Evolutionary conservation across 2,797 vertebrate species (phyloP).

Genomic region (Rhinichthys osculus): DNA sequence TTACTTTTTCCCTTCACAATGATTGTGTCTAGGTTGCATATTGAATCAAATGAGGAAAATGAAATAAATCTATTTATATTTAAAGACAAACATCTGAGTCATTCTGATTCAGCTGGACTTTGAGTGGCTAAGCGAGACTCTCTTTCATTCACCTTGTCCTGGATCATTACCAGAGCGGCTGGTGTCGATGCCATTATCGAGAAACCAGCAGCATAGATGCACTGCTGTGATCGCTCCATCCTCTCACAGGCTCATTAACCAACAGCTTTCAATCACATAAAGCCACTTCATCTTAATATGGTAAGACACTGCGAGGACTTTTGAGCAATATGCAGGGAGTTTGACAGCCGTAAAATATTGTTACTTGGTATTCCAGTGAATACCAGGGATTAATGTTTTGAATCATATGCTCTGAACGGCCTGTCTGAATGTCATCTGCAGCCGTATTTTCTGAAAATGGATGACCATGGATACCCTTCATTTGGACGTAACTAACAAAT

Average conservation of each 20-base stretch:
- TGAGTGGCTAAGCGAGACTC: constrained; percentile 50
- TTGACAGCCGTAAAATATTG: constrained; percentile 34
- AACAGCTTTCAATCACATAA: constrained; percentile 61
- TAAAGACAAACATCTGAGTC: constrained; percentile 53
- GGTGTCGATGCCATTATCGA: constrained; percentile 61
- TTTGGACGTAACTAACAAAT: not conserved
- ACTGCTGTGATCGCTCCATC: constrained; percentile 60
- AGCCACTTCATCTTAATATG: constrained; percentile 56
- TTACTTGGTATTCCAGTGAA: constrained; percentile 8
- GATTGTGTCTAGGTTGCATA: constrained; percentile 21
- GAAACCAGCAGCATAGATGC: constrained; percentile 54
- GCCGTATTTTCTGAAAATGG: not conserved
- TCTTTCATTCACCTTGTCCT: constrained; percentile 57
- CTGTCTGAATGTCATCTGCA: constrained; percentile 15
- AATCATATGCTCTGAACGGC: constrained; percentile 16
- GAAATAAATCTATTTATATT: constrained; percentile 52
- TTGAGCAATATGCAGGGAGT: constrained; percentile 1
- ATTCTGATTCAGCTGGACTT: constrained; percentile 47
- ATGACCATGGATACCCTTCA: constrained; percentile 26
- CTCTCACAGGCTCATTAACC: constrained; percentile 75
- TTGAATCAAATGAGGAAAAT: constrained; percentile 40
- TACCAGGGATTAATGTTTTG: constrained; percentile 31
- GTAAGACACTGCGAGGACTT: constrained; percentile 39
- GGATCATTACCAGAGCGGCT: constrained; percentile 60
- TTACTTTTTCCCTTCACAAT: constrained; percentile 6